Evolutionary conservation across 2,797 vertebrate species (phyloP), one percentile per base, ranked within the genome.

Genomic region (Vireo griseus): DNA sequence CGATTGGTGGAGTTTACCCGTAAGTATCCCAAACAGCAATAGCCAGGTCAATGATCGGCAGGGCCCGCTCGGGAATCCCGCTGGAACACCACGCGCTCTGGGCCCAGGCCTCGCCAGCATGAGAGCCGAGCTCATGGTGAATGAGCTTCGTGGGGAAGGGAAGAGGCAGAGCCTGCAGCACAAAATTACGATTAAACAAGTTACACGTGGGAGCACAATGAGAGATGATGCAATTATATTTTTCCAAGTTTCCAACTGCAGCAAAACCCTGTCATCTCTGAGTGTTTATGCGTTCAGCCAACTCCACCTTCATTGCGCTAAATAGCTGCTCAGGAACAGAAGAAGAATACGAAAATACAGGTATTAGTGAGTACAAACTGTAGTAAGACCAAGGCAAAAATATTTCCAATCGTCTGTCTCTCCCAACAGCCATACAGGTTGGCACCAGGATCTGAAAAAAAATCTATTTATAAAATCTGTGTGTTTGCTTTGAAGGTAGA

Each of bases 21-120:
- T 99, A 98, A 99, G 99, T 98, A 99, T 98, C 99, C 98, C 99
- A 99, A 99, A 98, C 99, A 99, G 98, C 99, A 99, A 98, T 98
- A 99, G 99, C 99, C 98, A 98, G 99, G 99, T 98, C 99, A 99
- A 98, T 98, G 98, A 99, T 98, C 94, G 97, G 98, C 98, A 98
- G 98, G 97, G 99, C 98, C 98, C 98, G 99, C 98, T 98, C 97
- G 96, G 86, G 97, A 98, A 98, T 18, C 98, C 98, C 98, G 97
- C 9, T 45, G 73, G 98, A 97, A 75, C 40, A 75, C 51, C 22
- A 54, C 76, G 96, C 90, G n/a, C 97, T 95, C 97, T 94, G 90
- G 97, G 97, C 98, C 96, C 97, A 95, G 98, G 98, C 96, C 88
- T 92, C 13, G 78, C 97, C 96, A 98, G 98, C 98, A 97, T 97